These are phyloP conservation scores for Acronicta aceris DNA, from an alignment of 2,888 invertebrate genomes.

Conservation along the genomic window DNA sequence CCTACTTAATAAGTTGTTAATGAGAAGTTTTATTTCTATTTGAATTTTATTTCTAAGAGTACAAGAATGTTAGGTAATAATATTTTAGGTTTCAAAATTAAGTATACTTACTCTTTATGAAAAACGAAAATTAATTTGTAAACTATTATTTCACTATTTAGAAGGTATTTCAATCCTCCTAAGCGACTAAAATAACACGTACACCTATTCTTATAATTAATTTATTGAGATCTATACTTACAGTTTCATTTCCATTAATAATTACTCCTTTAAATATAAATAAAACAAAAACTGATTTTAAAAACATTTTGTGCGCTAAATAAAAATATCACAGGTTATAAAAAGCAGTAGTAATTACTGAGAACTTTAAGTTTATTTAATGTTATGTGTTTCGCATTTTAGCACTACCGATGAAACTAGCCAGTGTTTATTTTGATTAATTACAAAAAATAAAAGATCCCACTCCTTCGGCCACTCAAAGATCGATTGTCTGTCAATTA, in stretches of 20 bases:
- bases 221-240: slow-evolving; percentile 55
- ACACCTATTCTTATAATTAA: neutral
- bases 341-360: slow-evolving; percentile 49
- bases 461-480: slow-evolving; percentile 27
- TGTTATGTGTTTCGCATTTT: slow-evolving; percentile 21
- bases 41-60: no score
- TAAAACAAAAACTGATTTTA: slow-evolving; percentile 59
- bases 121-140: no score
- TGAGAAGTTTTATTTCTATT: no score
- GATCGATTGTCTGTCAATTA: no score
- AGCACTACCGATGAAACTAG: slow-evolving; percentile 11
- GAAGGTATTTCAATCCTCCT: no score
- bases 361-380: slow-evolving; percentile 14
- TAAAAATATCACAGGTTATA: slow-evolving; percentile 67
- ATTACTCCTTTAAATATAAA: slow-evolving; percentile 56
- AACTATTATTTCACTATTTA: no score
- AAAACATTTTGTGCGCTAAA: slow-evolving; percentile 65
- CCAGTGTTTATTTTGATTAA: neutral
- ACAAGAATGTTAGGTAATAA: no score
- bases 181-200: neutral
- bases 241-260: slow-evolving; percentile 61
- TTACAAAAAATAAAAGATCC: slow-evolving; percentile 6
- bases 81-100: no score
- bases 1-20: no score
- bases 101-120: no score